phyloP scores from a whole-genome alignment of 2,888 invertebrate genomes.

The Tipula unca region DNA sequence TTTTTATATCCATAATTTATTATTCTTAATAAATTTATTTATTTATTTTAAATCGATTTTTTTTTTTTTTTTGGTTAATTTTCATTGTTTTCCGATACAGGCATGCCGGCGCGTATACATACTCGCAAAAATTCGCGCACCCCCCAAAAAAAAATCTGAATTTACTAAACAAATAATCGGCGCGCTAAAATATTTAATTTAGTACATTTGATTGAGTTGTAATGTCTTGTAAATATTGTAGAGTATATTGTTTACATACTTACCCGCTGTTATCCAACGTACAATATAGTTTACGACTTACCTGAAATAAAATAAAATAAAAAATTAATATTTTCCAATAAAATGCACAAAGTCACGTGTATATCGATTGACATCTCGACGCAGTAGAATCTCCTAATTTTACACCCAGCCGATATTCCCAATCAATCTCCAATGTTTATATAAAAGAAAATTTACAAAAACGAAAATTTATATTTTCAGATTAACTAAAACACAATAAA shows the following conservation, averaged over 20 bases:
- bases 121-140: neutral
- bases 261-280: neutral
- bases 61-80: neutral
- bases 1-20: neutral
- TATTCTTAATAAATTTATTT: neutral
- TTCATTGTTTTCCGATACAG: neutral
- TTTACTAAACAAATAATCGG: neutral
- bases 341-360: neutral
- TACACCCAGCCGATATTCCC: neutral
- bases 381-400: neutral
- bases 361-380: neutral
- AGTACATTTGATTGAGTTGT: neutral
- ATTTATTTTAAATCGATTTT: neutral
- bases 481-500: conserved; percentile 14
- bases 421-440: neutral
- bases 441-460: conserved; percentile 9
- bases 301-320: neutral
- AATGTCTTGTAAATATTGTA: neutral
- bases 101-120: neutral
- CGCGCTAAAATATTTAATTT: neutral
- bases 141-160: neutral
- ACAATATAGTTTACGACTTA: neutral
- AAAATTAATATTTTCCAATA: neutral
- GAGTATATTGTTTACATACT: neutral
- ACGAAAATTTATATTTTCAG: conserved; percentile 1